Evolutionary conservation across 2,797 vertebrate genomes (phyloP).

Genomic region (Aeoliscus strigatus): DNA sequence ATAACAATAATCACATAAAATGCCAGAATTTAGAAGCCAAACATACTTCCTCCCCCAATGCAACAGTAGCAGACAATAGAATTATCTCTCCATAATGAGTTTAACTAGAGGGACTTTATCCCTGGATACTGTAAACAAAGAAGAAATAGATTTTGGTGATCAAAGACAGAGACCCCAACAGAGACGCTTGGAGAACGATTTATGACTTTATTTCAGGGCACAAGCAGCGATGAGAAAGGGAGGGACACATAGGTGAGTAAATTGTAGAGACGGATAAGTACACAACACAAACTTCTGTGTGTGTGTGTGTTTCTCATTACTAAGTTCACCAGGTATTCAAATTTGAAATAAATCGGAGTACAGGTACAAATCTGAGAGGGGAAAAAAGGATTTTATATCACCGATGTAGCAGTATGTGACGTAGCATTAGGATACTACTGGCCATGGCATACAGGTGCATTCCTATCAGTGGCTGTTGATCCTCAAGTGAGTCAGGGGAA

Average conservation of each 20-base stretch:
- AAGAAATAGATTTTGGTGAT: slow-evolving; percentile 40
- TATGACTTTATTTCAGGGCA: slow-evolving; percentile 11
- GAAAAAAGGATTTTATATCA: no score
- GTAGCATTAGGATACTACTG: no score
- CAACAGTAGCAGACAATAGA: slow-evolving; percentile 20
- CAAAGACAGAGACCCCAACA: slow-evolving; percentile 37
- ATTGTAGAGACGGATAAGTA: slow-evolving; percentile 17
- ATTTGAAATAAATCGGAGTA: no score
- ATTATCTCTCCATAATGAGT: slow-evolving; percentile 11
- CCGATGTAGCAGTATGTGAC: no score
- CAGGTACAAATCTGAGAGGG: no score
- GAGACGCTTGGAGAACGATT: slow-evolving; percentile 20
- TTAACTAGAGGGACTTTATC: slow-evolving; percentile 17
- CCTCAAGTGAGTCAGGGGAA: no score
- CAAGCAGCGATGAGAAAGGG: slow-evolving; percentile 14
- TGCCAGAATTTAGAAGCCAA: no score
- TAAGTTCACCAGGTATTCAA: no score
- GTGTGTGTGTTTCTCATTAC: slow-evolving; percentile 1
- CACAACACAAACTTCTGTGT: slow-evolving; percentile 2
- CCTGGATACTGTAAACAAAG: slow-evolving; percentile 27
- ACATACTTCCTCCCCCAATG: no score
- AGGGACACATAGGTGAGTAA: slow-evolving; percentile 9
- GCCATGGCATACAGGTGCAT: no score
- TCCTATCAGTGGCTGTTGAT: no score
- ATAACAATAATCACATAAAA: no score